Percentiles rank a stretch among this genome's conserved stretches.
Evolutionary conservation across 2,113 vertebrate species (phyloP).

Genomic region (Actenoides lindsayi): DNA sequence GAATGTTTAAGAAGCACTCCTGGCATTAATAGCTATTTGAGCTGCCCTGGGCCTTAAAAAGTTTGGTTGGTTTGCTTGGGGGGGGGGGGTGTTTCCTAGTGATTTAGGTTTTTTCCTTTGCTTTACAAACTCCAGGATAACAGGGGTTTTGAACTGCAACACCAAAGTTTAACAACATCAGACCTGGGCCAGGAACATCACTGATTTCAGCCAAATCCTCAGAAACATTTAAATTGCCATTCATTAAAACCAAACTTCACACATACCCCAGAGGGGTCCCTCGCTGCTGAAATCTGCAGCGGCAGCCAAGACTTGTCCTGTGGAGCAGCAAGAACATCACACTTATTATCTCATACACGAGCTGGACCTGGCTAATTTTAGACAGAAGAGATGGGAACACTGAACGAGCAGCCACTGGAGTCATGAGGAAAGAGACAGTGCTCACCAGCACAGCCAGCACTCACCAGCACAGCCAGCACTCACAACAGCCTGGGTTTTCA

Average conservation of each 20-base stretch:
- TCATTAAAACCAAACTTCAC: neutral
- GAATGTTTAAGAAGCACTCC: neutral
- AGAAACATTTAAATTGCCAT: neutral
- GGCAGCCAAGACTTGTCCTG: neutral
- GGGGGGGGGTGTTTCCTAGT: neutral
- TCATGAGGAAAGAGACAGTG: neutral
- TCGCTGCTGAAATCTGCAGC: neutral
- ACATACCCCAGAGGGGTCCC: neutral
- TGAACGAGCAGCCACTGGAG: neutral
- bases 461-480: neutral
- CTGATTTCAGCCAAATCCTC: neutral
- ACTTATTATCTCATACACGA: neutral
- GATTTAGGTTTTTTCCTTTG: neutral
- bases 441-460: neutral
- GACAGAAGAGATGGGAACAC: neutral
- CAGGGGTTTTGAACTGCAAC: neutral
- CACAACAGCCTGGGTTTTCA: neutral
- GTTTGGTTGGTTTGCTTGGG: neutral
- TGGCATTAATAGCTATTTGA: neutral
- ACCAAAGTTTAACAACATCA: neutral
- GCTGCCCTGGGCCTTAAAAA: neutral
- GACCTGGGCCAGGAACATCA: accelerated
- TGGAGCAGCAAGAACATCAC: neutral
- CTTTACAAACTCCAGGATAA: neutral
- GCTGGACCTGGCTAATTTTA: neutral